These are phyloP conservation scores for Oenanthe oenanthe DNA, from an alignment of 2,113 vertebrate genomes.

Conservation along the genomic window DNA sequence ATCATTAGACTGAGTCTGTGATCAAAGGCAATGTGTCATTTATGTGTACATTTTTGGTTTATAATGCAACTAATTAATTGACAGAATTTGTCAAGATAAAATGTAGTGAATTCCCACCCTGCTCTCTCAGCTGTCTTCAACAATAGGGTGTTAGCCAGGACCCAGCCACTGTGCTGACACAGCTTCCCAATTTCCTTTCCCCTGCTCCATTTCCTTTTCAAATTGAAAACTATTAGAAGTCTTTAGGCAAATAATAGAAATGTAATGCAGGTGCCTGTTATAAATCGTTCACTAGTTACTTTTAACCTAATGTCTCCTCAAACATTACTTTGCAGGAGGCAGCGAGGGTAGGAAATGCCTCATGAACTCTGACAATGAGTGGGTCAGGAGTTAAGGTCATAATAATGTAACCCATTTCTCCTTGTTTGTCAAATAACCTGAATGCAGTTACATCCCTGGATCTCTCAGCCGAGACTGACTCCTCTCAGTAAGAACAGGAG, in stretches of 20 bases:
- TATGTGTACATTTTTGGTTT: background rate
- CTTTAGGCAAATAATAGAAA: constrained; percentile 70
- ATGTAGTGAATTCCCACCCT: background rate
- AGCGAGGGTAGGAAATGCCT: constrained; percentile 5
- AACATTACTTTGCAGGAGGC: background rate
- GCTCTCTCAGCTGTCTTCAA: background rate
- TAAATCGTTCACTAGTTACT: constrained; percentile 46
- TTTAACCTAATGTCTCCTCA: constrained; percentile 45
- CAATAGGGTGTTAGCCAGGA: background rate
- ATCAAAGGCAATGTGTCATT: background rate
- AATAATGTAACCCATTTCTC: constrained; percentile 13
- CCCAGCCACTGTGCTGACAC: constrained; percentile 12
- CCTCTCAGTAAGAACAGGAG: background rate
- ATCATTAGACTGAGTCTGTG: background rate
- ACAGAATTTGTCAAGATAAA: background rate
- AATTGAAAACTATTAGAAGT: constrained; percentile 68
- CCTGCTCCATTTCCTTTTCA: constrained; percentile 70
- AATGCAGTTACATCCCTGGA: background rate
- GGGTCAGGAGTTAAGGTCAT: constrained; percentile 42
- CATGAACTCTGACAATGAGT: constrained; percentile 4
- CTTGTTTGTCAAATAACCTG: constrained; percentile 23
- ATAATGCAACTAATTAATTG: background rate
- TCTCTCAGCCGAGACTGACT: background rate
- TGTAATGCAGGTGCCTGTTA: constrained; percentile 37
- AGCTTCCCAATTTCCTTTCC: constrained; percentile 40